Base-by-base conservation (phyloP, 2,113 vertebrate species). In the Kobus ellipsiprymnus region DNA sequence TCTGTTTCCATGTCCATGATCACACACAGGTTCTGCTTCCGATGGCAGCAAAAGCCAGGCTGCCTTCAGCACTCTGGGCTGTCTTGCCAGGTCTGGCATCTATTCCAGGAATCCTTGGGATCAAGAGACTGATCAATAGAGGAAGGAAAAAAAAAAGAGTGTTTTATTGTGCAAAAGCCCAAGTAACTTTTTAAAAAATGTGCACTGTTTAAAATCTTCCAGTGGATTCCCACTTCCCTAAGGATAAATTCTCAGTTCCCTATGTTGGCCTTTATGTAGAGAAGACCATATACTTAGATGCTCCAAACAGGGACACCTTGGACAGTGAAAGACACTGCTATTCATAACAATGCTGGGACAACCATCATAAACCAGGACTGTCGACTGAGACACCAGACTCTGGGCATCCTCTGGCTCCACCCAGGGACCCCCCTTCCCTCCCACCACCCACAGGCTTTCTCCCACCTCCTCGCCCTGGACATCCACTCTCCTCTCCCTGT, bases 161-260 rank as follows among this genome's bases (percentile, higher is more conserved):
- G 60, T 93, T 95, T 52, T 44, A 77, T 6, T 23, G 36, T 60
- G 48, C 48, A 94, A 67, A 91, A 36, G 52, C 62, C 50, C 77
- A 15, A 55, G 44, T 46, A 54, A 16, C 40, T 50, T 60, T 71
- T 50, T 0, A 0, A 60, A 87, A 54, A 87, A 54, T 33, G 36
- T 40, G 7, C 50, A 64, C 10, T 86, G 16, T 88, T 91, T 50
- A 62, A 82, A 95, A 60, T 64, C 46, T 90, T 91, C 71, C 50
- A 83, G 30, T 25, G 83, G 27, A 46, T 62, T 85, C 86, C 52
- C 46, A 48, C 7, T 59, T 83, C 29, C 44, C 44, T 30, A 3
- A 55, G 40, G 52, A 82, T 27, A 89, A 64, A 50, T 16, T 67
- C 57, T 91, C 83, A 36, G 71, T n/a, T 96, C 40, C 8, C 80